Conservation (phyloP, 2,888 invertebrate genomes). For the Sinohyriopsis cumingii region DNA sequence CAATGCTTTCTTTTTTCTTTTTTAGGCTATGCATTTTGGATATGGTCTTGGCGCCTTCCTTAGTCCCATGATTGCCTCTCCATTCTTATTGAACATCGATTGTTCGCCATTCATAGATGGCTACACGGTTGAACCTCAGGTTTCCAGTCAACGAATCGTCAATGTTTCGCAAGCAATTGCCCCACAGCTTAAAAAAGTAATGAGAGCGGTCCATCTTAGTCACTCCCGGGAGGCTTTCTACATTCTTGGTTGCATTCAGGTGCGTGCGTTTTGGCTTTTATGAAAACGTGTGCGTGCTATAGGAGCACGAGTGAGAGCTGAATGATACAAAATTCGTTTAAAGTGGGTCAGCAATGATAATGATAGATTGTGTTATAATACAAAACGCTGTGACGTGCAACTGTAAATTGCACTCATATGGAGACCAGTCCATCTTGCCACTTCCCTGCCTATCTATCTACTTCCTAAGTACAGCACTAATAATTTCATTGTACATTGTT, state of each 20-base stretch:
- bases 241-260: slow-evolving; percentile 73
- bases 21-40: slow-evolving; percentile 70
- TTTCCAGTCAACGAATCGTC: slow-evolving; percentile 10
- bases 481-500: no score
- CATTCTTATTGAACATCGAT: slow-evolving; percentile 73
- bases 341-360: no score
- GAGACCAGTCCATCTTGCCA: no score
- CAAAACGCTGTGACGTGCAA: neutral
- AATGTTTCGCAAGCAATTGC: slow-evolving; percentile 37
- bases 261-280: slow-evolving; percentile 31
- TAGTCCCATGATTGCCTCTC: slow-evolving; percentile 73
- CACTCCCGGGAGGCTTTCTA: slow-evolving; percentile 72
- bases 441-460: no score
- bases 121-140: slow-evolving; percentile 32
- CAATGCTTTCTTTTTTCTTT: no score
- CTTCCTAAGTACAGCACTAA: no score
- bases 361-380: no score
- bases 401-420: no score
- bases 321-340: neutral
- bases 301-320: neutral
- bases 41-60: slow-evolving; percentile 74
- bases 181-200: slow-evolving; percentile 46
- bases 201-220: slow-evolving; percentile 65
- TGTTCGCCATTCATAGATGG: slow-evolving; percentile 69
- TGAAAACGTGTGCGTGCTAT: neutral